phyloP scores from a whole-genome alignment of 2,888 invertebrate genomes.

The Oeneis ivallda region DNA sequence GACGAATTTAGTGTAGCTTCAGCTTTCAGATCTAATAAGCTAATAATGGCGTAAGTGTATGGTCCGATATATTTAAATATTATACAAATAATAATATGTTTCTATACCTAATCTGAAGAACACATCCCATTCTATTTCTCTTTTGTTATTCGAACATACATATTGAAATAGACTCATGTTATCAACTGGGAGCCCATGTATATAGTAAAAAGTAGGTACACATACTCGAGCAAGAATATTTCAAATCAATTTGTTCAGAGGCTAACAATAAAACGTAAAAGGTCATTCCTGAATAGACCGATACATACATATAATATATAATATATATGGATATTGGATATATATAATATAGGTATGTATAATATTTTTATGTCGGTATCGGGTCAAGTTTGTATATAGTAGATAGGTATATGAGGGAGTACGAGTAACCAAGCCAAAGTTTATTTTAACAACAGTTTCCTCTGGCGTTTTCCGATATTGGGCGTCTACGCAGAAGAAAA shows the following conservation, averaged over 20 bases:
- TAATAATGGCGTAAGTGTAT: too few relatives aligned
- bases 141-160: conserved; percentile 8
- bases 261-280: conserved; percentile 32
- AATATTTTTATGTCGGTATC: conserved; percentile 32
- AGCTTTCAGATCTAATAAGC: too few relatives aligned
- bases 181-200: conserved; percentile 9
- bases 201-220: too few relatives aligned
- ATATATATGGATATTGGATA: too few relatives aligned
- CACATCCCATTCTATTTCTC: conserved; percentile 1
- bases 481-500: conserved; percentile 29
- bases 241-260: conserved; percentile 23
- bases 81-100: background rate
- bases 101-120: background rate
- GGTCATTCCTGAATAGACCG: conserved; percentile 28
- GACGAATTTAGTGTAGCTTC: too few relatives aligned
- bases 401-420: too few relatives aligned
- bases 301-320: too few relatives aligned
- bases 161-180: conserved; percentile 12
- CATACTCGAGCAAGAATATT: conserved; percentile 18
- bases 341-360: too few relatives aligned
- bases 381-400: conserved; percentile 27
- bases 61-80: too few relatives aligned
- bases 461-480: conserved; percentile 35
- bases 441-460: conserved; percentile 36
- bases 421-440: conserved; percentile 24